Percentiles rank a stretch among this genome's conserved stretches.
These are phyloP conservation scores for Pocillopora grandis DNA, from an alignment of 92 coral and sea anemone genomes.

Conservation along the genomic window DNA sequence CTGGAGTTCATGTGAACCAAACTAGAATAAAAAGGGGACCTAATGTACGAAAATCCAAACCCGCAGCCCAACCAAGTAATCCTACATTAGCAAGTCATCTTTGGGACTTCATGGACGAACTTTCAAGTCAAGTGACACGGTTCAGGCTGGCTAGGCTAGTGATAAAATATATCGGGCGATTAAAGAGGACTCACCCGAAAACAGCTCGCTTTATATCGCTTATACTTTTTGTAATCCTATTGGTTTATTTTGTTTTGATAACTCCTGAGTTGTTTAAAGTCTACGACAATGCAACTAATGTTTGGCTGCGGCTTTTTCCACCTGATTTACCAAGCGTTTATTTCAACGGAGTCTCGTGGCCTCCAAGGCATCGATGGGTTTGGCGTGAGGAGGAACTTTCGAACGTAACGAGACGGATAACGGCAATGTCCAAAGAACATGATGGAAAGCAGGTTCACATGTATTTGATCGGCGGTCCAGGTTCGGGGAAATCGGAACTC, in stretches of 20 bases:
- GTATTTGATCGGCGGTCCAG: slow-evolving; percentile 85
- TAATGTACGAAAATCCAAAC: background rate
- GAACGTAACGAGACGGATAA: slow-evolving; percentile 45
- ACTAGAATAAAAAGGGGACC: slow-evolving; percentile 9
- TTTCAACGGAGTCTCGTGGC: slow-evolving; percentile 41
- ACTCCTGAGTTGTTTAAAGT: too few species aligned
- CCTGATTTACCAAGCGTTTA: slow-evolving; percentile 36
- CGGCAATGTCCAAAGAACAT: slow-evolving; percentile 42
- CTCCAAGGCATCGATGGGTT: slow-evolving; percentile 74
- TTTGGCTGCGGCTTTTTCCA: slow-evolving; percentile 23
- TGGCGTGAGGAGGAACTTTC: slow-evolving; percentile 51
- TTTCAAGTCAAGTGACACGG: too few species aligned
- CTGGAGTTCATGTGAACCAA: background rate
- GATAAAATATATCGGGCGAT: background rate
- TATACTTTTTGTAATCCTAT: too few species aligned
- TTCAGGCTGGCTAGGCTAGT: too few species aligned
- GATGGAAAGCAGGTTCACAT: slow-evolving; percentile 68
- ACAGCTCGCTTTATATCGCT: too few species aligned
- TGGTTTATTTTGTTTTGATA: too few species aligned
- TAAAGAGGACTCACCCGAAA: slow-evolving; percentile 2
- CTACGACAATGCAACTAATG: background rate
- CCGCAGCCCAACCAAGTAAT: background rate
- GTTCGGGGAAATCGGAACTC: slow-evolving; percentile 87
- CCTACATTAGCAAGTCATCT: background rate
- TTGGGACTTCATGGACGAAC: too few species aligned